These are phyloP conservation scores for Meles meles DNA, from an alignment of 2,113 vertebrate species.

Conservation along the genomic window DNA sequence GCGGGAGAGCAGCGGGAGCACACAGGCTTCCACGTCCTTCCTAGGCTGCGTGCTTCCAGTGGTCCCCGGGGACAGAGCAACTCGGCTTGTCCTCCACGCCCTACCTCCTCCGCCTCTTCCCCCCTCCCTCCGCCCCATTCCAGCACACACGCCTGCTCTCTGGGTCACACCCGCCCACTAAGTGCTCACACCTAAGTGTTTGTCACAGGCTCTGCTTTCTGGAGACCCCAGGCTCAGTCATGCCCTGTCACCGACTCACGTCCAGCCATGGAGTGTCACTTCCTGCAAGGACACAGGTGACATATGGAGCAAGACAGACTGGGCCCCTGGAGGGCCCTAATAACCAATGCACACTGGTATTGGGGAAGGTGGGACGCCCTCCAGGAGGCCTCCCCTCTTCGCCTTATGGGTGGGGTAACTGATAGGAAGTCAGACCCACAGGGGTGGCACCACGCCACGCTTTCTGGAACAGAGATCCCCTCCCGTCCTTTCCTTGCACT, in stretches of 20 bases:
- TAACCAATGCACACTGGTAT: background rate
- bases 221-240: background rate
- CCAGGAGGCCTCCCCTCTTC: background rate
- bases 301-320: background rate
- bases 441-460: fast-evolving
- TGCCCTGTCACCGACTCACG: too few species aligned
- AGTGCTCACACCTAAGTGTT: background rate
- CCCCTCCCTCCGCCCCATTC: too few species aligned
- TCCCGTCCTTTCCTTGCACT: background rate
- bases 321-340: background rate
- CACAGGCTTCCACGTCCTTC: background rate
- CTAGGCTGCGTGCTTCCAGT: background rate
- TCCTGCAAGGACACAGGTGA: background rate
- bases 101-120: too few species aligned
- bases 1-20: background rate
- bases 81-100: background rate
- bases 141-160: background rate
- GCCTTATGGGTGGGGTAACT: too few species aligned
- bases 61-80: background rate
- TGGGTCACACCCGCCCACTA: background rate
- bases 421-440: background rate
- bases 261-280: background rate
- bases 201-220: background rate
- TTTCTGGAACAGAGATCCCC: background rate
- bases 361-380: background rate